These are phyloP conservation scores for Euglossa dilemma DNA, from an alignment of 1,140 invertebrate species.

Conservation along the genomic window DNA sequence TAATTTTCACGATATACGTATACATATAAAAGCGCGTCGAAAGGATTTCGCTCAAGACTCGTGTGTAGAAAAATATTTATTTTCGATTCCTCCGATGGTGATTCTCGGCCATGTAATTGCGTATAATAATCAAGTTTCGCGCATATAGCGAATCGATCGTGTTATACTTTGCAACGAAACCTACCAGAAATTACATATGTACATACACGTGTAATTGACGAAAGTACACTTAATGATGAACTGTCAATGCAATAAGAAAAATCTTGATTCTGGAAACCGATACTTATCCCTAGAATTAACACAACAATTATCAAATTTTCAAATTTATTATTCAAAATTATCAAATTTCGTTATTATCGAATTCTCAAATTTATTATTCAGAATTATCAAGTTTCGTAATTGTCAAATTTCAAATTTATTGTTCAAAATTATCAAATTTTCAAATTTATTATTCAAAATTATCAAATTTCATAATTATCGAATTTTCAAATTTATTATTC, in stretches of 20 bases:
- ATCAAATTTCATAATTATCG: no score
- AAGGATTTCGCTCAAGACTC: constrained; percentile 9
- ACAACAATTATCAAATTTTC: no score
- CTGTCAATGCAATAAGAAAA: background rate
- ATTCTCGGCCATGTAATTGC: no score
- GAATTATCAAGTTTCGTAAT: no score
- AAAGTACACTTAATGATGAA: background rate
- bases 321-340: no score
- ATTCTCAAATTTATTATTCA: no score
- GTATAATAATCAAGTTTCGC: constrained; percentile 2
- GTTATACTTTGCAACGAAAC: background rate
- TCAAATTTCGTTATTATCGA: no score
- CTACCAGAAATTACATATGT: background rate
- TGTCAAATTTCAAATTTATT: no score
- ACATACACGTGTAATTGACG: constrained; percentile 5
- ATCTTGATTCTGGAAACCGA: background rate
- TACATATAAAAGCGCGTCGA: background rate
- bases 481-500: no score
- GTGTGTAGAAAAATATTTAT: constrained; percentile 7
- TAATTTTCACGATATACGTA: constrained; percentile 7
- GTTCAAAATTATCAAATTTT: no score
- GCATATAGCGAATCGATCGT: background rate
- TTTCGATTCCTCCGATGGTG: background rate
- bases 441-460: no score
- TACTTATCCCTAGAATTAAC: constrained; percentile 3